Evolutionary conservation across 2,113 vertebrate genomes (phyloP), one percentile per base, ranked within the genome.

Genomic region (Myrmecophaga tridactyla): DNA sequence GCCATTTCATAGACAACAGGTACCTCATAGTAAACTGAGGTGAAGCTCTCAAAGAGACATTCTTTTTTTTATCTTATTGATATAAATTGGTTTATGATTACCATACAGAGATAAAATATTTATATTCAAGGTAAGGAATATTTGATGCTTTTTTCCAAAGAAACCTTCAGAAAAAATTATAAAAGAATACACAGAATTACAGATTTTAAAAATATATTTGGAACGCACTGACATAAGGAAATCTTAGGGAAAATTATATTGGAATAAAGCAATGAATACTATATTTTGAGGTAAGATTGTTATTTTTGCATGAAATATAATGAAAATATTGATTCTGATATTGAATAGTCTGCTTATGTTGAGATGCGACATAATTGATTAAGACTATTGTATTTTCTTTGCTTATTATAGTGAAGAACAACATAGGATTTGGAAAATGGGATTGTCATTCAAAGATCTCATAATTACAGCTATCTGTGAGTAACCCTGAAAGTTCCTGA

Each of bases 261-360:
- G 58, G 7, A 85, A 93, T 75, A 63, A 60, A 86, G 4, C 5
- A 46, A 0, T 2, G 8, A 92, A 31, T 15, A 60, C 43, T 78
- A 31, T 13, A 70, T 63, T 83, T 83, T 87, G 6, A 76, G 39
- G 15, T 70, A 56, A 56, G 53, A 4, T 12, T 60, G 81, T 0
- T n/a, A n/a, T 25, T 89, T 48, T 39, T 91, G 41, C 69, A 89
- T 72, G 51, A 86, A 31, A 81, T 31, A 70, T 70, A 62, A 93
- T 91, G 3, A 67, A 94, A 39, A 43, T 95, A 97, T 72, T 90
- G 80, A 93, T 95, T 96, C 83, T 90, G 10, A 20, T 94, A 97
- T 96, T 81, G 58, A 88, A 86, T 89, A 87, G 11, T 39, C 91
- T 63, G 41, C 36, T 96, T 88, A 92, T 25, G 89, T 36, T 87